A percentile compares a stretch with the other conserved stretches of the same genome.
These are phyloP conservation scores for Sitodiplosis mosellana DNA, from an alignment of 1,140 invertebrate genomes.

Conservation along the genomic window DNA sequence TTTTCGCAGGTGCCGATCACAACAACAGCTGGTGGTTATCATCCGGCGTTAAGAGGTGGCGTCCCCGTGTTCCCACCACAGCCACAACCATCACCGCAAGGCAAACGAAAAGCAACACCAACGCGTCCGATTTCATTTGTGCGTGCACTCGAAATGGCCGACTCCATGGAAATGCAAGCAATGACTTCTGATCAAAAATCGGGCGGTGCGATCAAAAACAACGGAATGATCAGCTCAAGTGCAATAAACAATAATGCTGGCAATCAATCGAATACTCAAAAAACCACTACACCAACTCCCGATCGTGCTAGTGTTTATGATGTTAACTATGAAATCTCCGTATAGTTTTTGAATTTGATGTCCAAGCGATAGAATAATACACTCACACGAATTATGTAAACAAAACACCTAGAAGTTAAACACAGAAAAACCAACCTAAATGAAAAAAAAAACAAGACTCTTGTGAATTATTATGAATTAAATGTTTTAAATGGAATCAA, in stretches of 20 bases:
- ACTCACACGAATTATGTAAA: too few species aligned
- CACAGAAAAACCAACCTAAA: too few species aligned
- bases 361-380: too few species aligned
- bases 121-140: constrained; percentile 81
- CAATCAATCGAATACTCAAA: constrained; percentile 8
- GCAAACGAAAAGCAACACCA: constrained; percentile 36
- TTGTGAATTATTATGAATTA: too few species aligned
- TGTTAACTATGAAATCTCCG: constrained; percentile 91
- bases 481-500: too few species aligned
- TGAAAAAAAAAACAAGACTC: too few species aligned
- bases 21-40: constrained; percentile 25
- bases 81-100: constrained; percentile 39
- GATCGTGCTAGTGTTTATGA: constrained; percentile 81
- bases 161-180: constrained; percentile 52
- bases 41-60: constrained; percentile 40
- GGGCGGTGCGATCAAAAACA: neutral
- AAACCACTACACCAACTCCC: constrained; percentile 41
- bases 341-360: constrained; percentile 23
- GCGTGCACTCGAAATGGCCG: constrained; percentile 75
- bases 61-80: constrained; percentile 46
- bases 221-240: neutral
- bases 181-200: constrained; percentile 9
- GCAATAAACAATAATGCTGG: neutral
- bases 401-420: too few species aligned
- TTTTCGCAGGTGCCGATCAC: too few species aligned